These are phyloP conservation scores for Bhutanitis thaidina DNA, from an alignment of 2,888 invertebrate species.

Conservation along the genomic window DNA sequence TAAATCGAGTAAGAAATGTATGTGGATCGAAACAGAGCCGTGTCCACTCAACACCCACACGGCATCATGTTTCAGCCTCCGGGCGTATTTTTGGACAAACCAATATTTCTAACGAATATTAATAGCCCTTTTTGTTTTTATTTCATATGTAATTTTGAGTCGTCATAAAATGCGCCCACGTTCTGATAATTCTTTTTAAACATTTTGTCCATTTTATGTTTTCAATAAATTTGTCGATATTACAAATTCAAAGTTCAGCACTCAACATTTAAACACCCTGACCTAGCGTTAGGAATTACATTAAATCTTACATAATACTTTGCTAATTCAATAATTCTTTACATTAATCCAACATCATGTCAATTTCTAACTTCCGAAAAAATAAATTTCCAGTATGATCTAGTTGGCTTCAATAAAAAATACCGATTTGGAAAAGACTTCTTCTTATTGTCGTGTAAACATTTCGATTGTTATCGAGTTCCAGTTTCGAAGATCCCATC, in stretches of 20 bases:
- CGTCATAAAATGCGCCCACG: constrained; percentile 52
- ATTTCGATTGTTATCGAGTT: constrained; percentile 68
- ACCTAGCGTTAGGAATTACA: no score
- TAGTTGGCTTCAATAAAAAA: constrained; percentile 22
- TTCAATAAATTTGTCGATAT: no score
- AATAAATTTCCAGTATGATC: no score
- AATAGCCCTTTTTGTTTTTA: constrained; percentile 65
- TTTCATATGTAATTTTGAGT: constrained; percentile 53
- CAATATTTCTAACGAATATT: constrained; percentile 79
- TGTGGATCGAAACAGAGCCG: constrained; percentile 38
- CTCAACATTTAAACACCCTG: no score
- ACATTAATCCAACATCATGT: no score
- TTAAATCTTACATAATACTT: no score
- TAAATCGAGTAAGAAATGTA: constrained; percentile 49
- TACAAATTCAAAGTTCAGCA: no score
- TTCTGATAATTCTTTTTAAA: constrained; percentile 27
- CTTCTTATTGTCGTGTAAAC: constrained; percentile 54
- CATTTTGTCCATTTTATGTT: no score
- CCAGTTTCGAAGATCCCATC: constrained; percentile 34
- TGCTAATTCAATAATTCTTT: no score
- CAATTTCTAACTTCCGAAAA: no score
- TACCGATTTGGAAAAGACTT: constrained; percentile 26
- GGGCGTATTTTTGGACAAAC: constrained; percentile 77
- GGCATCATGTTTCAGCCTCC: constrained; percentile 69
- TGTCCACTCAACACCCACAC: constrained; percentile 71